A percentile compares a stretch with the other conserved stretches of the same genome.
Conservation (phyloP, 2,888 invertebrate species). For the Melolontha melolontha region DNA sequence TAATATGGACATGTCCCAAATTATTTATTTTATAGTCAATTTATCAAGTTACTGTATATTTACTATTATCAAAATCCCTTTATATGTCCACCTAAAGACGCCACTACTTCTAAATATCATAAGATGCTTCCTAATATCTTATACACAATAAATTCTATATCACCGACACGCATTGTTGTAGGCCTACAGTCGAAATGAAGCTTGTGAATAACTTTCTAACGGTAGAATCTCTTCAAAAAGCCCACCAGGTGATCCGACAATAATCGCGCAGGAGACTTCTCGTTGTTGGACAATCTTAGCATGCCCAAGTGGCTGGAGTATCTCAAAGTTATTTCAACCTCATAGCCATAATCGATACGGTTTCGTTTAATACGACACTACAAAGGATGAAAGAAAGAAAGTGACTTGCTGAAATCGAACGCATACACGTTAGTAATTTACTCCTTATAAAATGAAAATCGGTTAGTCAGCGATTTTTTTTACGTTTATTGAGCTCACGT, state of each 20-base stretch:
- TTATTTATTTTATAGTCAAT: not conserved
- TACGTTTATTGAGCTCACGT: constrained; percentile 3
- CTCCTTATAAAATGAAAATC: constrained; percentile 4
- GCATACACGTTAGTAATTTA: not conserved
- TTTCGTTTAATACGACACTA: constrained; percentile 13
- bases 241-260: not conserved
- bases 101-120: too few species aligned
- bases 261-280: not conserved
- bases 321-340: not conserved
- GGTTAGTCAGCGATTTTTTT: constrained; percentile 14
- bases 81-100: too few species aligned
- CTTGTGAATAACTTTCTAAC: not conserved
- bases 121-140: too few species aligned
- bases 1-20: constrained; percentile 3
- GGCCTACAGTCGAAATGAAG: not conserved
- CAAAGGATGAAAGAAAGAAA: constrained; percentile 8
- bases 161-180: not conserved
- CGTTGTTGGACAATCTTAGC: not conserved
- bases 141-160: too few species aligned
- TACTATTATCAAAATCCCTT: not conserved
- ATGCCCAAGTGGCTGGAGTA: not conserved
- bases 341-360: constrained; percentile 12
- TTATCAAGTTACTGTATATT: constrained; percentile 13
- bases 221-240: not conserved
- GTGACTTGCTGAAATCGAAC: constrained; percentile 20